A percentile compares a stretch with the other conserved stretches of the same genome.
Evolutionary conservation across 2,888 invertebrate genomes (phyloP).

Genomic region (Drosophila merina): DNA sequence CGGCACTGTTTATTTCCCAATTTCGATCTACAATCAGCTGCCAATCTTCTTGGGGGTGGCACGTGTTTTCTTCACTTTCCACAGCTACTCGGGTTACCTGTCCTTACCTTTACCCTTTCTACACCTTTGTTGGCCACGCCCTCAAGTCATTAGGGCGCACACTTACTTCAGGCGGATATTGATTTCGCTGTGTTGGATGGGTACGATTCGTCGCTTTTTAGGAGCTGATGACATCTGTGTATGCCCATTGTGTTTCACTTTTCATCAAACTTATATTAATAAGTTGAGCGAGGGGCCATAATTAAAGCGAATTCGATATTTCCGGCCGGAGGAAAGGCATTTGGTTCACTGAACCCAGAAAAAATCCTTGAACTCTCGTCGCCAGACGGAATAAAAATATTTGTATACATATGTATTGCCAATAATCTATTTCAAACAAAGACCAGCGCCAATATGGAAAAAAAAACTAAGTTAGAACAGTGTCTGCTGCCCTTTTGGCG

Average conservation of each 20-base stretch:
- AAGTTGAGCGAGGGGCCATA: constrained; percentile 62
- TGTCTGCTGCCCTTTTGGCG: constrained; percentile 76
- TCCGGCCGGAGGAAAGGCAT: constrained; percentile 62
- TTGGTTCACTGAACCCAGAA: constrained; percentile 71
- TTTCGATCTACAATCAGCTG: constrained; percentile 47
- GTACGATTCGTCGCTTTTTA: constrained; percentile 17
- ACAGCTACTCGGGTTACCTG: constrained; percentile 59
- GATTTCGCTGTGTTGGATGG: constrained; percentile 57
- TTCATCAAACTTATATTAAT: constrained; percentile 78
- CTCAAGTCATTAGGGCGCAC: constrained; percentile 67
- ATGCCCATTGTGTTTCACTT: constrained; percentile 70
- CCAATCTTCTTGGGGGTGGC: constrained; percentile 39
- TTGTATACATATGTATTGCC: constrained; percentile 66
- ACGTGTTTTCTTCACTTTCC: constrained; percentile 73
- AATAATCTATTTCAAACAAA: constrained; percentile 79
- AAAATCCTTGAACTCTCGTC: constrained; percentile 78
- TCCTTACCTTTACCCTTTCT: constrained; percentile 49
- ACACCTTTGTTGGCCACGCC: constrained; percentile 53
- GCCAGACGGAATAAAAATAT: constrained; percentile 66
- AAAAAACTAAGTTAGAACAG: constrained; percentile 46
- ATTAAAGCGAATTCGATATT: constrained; percentile 81
- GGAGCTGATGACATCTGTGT: constrained; percentile 61
- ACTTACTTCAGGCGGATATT: constrained; percentile 76
- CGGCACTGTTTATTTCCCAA: neutral
- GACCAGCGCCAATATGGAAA: constrained; percentile 46